Conservation (phyloP, 2,113 vertebrate genomes). For the Tachuris rubrigastra region DNA sequence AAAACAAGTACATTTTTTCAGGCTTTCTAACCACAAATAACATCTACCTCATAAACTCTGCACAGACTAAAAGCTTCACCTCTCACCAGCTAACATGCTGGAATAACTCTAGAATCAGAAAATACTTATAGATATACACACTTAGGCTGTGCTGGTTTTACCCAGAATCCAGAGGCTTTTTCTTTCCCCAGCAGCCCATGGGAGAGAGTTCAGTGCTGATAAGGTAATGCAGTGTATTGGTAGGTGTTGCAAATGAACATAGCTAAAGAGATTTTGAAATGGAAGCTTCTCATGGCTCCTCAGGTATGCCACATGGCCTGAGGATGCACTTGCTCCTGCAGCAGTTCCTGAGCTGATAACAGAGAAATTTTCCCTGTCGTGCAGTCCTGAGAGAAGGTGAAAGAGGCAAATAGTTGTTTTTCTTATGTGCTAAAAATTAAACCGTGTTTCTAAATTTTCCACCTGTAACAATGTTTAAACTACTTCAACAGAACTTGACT, state of each 20-base stretch:
- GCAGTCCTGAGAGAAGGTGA: neutral
- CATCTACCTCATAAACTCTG: neutral
- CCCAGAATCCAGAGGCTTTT: neutral
- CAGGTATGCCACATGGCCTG: neutral
- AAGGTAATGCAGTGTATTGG: neutral
- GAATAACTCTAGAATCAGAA: neutral
- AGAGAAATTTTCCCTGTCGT: neutral
- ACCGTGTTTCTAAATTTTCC: neutral
- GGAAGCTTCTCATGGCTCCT: neutral
- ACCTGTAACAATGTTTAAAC: neutral
- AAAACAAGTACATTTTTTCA: neutral
- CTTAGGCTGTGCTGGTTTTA: neutral
- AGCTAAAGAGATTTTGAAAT: neutral
- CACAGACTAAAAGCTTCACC: neutral
- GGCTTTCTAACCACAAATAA: neutral
- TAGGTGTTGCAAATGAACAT: neutral
- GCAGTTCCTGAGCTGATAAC: neutral
- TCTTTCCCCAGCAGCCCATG: neutral
- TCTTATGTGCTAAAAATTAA: neutral
- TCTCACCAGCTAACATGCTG: neutral
- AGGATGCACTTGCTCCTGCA: neutral
- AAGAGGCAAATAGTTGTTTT: neutral
- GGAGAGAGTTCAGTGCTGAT: neutral
- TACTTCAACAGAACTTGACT: neutral
- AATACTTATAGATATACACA: neutral